These are phyloP conservation scores for Sinotaia quadrata DNA, from an alignment of 2,888 invertebrate species.

Conservation along the genomic window DNA sequence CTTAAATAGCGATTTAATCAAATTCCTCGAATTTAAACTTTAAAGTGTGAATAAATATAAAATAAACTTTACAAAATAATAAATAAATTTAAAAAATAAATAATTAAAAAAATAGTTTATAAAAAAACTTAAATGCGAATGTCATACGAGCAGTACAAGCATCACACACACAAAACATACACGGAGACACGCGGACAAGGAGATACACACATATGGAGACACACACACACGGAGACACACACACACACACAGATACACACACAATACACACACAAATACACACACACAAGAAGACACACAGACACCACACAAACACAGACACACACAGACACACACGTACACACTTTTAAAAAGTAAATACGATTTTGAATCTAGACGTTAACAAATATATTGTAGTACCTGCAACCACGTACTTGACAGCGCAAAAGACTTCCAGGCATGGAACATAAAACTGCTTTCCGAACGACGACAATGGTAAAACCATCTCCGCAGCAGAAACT, in stretches of 20 bases:
- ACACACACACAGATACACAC: not conserved
- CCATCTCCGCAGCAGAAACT: constrained; percentile 12
- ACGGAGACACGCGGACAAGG: too few relatives aligned
- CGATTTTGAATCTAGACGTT: not conserved
- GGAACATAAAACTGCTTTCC: constrained; percentile 31
- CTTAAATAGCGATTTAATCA: too few relatives aligned
- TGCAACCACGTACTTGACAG: constrained; percentile 20
- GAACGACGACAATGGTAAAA: constrained; percentile 21
- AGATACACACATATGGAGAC: too few relatives aligned
- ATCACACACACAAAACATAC: too few relatives aligned
- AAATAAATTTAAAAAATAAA: too few relatives aligned
- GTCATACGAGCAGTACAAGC: too few relatives aligned
- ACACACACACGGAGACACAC: not conserved
- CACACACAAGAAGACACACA: not conserved
- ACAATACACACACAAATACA: not conserved
- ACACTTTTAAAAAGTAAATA: not conserved
- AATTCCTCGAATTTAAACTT: too few relatives aligned
- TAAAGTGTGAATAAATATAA: too few relatives aligned
- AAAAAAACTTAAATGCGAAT: too few relatives aligned
- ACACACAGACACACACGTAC: not conserved
- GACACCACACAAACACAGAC: not conserved
- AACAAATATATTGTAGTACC: too few relatives aligned
- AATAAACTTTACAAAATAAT: too few relatives aligned
- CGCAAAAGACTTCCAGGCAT: not conserved
- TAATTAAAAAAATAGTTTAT: too few relatives aligned